Evolutionary conservation across 2,888 invertebrate species (phyloP).

Genomic region (Lasioglossum zephyrum): DNA sequence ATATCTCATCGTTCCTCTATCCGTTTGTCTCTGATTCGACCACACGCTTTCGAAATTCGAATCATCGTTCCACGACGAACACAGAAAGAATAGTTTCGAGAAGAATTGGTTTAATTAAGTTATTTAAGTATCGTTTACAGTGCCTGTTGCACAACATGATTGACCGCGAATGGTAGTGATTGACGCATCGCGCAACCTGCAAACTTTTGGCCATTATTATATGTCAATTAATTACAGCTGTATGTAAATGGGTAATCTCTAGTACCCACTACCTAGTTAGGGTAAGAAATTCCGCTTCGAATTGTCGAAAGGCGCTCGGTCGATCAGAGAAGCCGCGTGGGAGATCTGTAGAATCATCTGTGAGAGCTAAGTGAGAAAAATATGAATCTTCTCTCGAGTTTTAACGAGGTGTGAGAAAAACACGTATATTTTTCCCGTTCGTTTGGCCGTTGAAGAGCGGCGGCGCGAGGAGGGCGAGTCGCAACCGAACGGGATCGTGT

Average conservation of each 20-base stretch:
- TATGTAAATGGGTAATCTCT: too few relatives aligned
- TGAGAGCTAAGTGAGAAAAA: constrained; percentile 41
- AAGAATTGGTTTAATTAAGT: too few relatives aligned
- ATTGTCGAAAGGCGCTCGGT: constrained; percentile 32
- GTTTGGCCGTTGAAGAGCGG: background rate
- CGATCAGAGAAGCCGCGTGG: constrained; percentile 38
- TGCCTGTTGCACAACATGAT: too few relatives aligned
- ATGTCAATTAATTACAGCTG: too few relatives aligned
- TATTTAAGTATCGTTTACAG: too few relatives aligned
- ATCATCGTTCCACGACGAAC: background rate
- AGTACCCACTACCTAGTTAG: too few relatives aligned
- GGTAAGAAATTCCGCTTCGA: constrained; percentile 22
- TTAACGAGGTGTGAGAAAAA: constrained; percentile 9
- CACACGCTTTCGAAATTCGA: constrained; percentile 11
- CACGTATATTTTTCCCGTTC: background rate
- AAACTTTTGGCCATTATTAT: too few relatives aligned
- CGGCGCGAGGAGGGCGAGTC: background rate
- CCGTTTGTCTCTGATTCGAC: constrained; percentile 17
- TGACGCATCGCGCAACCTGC: too few relatives aligned
- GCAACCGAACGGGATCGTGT: background rate
- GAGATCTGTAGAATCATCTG: constrained; percentile 21
- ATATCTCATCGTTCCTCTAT: background rate
- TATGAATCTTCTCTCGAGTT: constrained; percentile 34
- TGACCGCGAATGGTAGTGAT: too few relatives aligned
- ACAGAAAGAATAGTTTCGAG: background rate